These are phyloP conservation scores for Enteromius treurensis DNA, from an alignment of 2,797 vertebrate genomes.

Conservation along the genomic window DNA sequence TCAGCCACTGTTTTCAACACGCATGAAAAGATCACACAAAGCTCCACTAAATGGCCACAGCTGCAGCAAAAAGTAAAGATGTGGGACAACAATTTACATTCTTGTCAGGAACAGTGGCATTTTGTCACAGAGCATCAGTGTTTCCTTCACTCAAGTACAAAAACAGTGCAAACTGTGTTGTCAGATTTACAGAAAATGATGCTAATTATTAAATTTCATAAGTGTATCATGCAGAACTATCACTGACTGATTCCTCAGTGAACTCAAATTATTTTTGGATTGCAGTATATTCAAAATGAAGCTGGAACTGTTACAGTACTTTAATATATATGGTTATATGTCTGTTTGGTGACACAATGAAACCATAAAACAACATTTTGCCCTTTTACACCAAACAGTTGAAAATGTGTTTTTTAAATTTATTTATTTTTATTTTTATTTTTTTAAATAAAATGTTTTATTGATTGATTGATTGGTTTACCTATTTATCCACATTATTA, in stretches of 20 bases:
- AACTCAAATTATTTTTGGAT: neutral
- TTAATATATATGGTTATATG: neutral
- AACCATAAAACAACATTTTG: neutral
- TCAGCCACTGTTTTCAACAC: neutral
- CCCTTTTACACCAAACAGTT: neutral
- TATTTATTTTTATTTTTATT: too few relatives aligned
- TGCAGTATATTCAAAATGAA: neutral
- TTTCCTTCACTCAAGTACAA: neutral
- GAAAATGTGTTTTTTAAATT: too few relatives aligned
- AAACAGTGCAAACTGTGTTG: neutral
- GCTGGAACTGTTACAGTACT: neutral
- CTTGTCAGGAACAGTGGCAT: neutral
- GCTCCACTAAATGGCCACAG: neutral
- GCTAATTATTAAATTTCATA: neutral
- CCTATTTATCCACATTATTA: too few relatives aligned
- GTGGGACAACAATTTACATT: neutral
- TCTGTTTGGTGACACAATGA: neutral
- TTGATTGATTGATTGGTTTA: too few relatives aligned
- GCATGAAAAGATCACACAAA: neutral
- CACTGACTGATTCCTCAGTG: neutral
- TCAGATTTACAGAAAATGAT: neutral
- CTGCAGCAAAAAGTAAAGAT: neutral
- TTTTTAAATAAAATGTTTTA: too few relatives aligned
- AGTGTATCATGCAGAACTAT: neutral
- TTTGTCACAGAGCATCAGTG: neutral